Evolutionary conservation across 2,888 invertebrate genomes (phyloP).

Genomic region (Dolomedes plantarius): DNA sequence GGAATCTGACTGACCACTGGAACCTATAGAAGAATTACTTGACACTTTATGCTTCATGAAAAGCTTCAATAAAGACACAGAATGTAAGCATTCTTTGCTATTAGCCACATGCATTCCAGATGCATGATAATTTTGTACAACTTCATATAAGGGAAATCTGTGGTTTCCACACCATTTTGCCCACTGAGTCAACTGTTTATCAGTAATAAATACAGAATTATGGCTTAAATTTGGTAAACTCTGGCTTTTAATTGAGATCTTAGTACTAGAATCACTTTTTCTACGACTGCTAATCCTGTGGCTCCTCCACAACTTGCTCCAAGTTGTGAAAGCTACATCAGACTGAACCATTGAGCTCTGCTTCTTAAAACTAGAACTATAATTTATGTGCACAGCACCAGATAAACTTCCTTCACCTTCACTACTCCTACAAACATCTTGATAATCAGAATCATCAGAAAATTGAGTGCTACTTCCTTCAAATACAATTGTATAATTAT

Average conservation of each 20-base stretch:
- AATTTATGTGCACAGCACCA: constrained; percentile 48
- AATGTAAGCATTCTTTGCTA: constrained; percentile 64
- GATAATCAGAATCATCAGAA: constrained; percentile 88
- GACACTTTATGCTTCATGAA: constrained; percentile 74
- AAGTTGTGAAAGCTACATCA: constrained; percentile 91
- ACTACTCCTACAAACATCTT: constrained; percentile 76
- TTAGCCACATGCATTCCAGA: constrained; percentile 73
- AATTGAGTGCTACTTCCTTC: constrained; percentile 81
- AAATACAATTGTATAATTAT: constrained; percentile 96
- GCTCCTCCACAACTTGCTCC: constrained; percentile 85
- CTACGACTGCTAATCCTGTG: constrained; percentile 69
- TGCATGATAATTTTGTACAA: constrained; percentile 74
- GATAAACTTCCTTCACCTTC: constrained; percentile 68
- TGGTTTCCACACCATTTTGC: constrained; percentile 64
- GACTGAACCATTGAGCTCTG: constrained; percentile 90
- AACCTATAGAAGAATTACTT: constrained; percentile 71
- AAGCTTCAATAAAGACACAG: constrained; percentile 71
- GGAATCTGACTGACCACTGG: constrained; percentile 68
- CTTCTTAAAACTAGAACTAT: constrained; percentile 24
- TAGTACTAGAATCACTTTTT: constrained; percentile 30
- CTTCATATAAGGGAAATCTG: constrained; percentile 75
- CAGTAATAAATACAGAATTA: constrained; percentile 60
- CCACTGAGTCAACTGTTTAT: constrained; percentile 67
- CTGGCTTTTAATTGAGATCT: constrained; percentile 72
- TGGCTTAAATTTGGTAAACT: constrained; percentile 73